These are phyloP conservation scores for Nycticryphes semicollaris DNA, from an alignment of 2,113 vertebrate species.

Conservation along the genomic window DNA sequence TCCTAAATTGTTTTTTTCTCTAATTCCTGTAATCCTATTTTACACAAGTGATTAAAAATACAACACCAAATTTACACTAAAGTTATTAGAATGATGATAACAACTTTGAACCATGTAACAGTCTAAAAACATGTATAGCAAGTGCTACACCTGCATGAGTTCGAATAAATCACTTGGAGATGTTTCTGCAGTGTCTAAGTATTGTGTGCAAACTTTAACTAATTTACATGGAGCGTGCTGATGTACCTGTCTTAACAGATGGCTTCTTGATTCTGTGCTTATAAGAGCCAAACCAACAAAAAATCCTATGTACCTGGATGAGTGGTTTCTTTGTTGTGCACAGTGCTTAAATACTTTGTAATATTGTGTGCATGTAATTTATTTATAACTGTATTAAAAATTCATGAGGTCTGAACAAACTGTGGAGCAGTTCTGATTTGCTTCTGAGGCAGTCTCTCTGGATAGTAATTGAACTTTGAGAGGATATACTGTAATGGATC, in stretches of 20 bases:
- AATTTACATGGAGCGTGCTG: neutral
- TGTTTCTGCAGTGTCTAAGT: neutral
- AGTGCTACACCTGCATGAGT: neutral
- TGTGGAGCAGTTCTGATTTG: neutral
- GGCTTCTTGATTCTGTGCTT: neutral
- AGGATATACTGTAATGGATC: neutral
- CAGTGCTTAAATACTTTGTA: neutral
- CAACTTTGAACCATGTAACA: neutral
- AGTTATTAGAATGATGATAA: neutral
- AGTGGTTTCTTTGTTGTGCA: neutral
- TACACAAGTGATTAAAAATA: neutral
- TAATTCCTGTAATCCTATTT: neutral
- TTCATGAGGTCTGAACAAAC: neutral
- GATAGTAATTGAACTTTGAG: neutral
- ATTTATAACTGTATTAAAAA: constrained; percentile 33
- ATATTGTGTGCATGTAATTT: neutral
- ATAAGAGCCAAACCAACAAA: neutral
- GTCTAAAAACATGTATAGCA: neutral
- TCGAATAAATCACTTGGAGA: neutral
- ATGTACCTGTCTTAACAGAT: fast-evolving
- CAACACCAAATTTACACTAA: neutral
- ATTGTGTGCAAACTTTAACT: neutral
- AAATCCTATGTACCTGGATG: neutral
- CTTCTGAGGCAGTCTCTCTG: neutral
- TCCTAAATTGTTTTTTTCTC: neutral